A percentile compares a stretch with the other conserved stretches of the same genome.
Evolutionary conservation across 2,797 vertebrate species (phyloP).

Genomic region (Halcyon badia): DNA sequence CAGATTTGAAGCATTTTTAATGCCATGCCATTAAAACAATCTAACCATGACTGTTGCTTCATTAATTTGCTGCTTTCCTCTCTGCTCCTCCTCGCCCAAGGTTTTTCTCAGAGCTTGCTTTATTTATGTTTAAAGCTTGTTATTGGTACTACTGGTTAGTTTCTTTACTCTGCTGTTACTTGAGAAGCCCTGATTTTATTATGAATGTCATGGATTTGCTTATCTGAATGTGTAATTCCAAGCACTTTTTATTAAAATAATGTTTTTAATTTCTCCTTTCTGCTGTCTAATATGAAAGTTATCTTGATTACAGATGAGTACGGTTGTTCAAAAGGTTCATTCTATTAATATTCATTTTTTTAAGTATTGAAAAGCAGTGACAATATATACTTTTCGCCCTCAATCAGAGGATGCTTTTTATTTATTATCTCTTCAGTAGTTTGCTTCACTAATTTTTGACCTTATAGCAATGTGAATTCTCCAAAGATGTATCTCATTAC

Average conservation of each 20-base stretch:
- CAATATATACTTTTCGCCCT: conserved; percentile 83
- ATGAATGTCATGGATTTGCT: neutral
- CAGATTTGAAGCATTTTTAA: neutral
- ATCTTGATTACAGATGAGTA: conserved; percentile 88
- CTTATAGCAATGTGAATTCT: conserved; percentile 13
- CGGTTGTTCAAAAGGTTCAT: conserved; percentile 85
- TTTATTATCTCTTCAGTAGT: neutral
- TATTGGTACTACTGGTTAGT: neutral
- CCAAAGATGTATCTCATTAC: conserved; percentile 25
- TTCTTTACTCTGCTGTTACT: neutral
- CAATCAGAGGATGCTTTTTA: conserved; percentile 23
- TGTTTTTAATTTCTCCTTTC: conserved; percentile 77
- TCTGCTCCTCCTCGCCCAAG: neutral
- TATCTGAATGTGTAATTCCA: neutral
- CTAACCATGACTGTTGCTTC: neutral
- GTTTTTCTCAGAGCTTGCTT: neutral
- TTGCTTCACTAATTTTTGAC: conserved; percentile 31
- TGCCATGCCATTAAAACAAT: neutral
- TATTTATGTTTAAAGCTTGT: neutral
- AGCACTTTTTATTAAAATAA: conserved; percentile 70
- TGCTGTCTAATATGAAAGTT: conserved; percentile 85
- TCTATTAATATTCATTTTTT: conserved; percentile 68
- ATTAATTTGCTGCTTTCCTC: neutral
- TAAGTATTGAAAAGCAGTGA: conserved; percentile 53
- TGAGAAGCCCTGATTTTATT: conserved; percentile 3